Evolutionary conservation across 2,888 invertebrate genomes (phyloP).

Genomic region (Harpalus rubripes): DNA sequence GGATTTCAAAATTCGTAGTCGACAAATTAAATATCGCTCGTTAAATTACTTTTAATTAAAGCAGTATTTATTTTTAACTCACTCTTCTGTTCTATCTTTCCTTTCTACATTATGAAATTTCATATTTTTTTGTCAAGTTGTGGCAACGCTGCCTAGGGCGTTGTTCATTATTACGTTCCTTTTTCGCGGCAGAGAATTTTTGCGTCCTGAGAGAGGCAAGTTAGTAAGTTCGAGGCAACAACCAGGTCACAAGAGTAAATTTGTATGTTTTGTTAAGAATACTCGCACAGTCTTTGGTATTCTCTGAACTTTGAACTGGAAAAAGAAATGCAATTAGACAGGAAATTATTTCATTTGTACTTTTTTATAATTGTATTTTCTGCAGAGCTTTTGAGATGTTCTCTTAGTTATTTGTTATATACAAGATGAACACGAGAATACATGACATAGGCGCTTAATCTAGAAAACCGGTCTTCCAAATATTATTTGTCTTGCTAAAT

Average conservation of each 20-base stretch:
- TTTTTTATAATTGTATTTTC: neutral
- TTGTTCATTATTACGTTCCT: slow-evolving; percentile 35
- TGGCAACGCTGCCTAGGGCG: slow-evolving; percentile 12
- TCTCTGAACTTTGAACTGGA: neutral
- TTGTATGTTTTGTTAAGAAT: slow-evolving; percentile 34
- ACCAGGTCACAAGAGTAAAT: slow-evolving; percentile 17
- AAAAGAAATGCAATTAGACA: slow-evolving; percentile 13
- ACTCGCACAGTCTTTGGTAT: neutral
- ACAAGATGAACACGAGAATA: too few relatives aligned
- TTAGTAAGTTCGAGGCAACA: slow-evolving; percentile 29
- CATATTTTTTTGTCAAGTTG: neutral
- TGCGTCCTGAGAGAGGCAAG: neutral
- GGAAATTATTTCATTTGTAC: slow-evolving; percentile 2
- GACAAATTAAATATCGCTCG: neutral
- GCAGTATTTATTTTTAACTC: slow-evolving; percentile 26
- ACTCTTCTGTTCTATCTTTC: neutral
- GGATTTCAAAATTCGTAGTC: neutral
- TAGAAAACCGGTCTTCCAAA: too few relatives aligned
- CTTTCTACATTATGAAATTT: neutral
- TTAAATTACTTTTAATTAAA: slow-evolving; percentile 47
- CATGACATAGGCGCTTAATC: too few relatives aligned
- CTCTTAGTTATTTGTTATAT: too few relatives aligned
- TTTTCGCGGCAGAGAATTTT: slow-evolving; percentile 3
- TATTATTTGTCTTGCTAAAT: too few relatives aligned
- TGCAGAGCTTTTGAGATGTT: neutral